Percentiles rank a stretch among this genome's conserved stretches.
Conservation (phyloP, 2,797 vertebrate species). For the Rhinogobio ventralis region DNA sequence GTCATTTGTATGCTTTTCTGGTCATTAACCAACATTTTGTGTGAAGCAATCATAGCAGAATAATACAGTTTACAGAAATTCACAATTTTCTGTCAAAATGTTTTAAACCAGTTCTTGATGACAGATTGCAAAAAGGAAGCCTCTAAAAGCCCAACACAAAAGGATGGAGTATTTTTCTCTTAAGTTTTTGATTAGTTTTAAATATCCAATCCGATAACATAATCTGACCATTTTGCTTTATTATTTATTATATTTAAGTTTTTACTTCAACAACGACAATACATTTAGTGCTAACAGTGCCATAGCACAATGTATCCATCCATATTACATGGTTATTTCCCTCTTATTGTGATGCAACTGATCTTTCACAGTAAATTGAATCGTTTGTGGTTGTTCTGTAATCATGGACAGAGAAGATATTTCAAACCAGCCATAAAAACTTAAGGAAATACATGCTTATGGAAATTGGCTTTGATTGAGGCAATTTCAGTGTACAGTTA, state of each 20-base stretch:
- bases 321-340: neutral
- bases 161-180: too few species aligned
- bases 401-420: conserved; percentile 21
- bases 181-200: neutral
- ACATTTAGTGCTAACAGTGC: neutral
- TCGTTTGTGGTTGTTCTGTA: neutral
- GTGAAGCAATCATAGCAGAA: neutral
- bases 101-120: neutral
- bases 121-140: neutral
- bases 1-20: neutral
- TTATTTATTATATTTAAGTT: neutral
- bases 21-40: neutral
- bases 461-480: conserved; percentile 43
- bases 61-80: neutral
- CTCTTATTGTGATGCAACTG: neutral
- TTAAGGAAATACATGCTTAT: neutral
- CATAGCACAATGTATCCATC: neutral
- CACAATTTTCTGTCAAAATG: neutral
- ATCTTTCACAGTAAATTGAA: neutral
- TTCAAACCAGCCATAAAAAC: neutral
- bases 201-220: neutral
- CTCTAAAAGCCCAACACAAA: neutral
- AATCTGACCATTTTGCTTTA: neutral
- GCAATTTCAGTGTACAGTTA: conserved; percentile 53
- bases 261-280: neutral